Base-by-base conservation (phyloP, 2,888 invertebrate species). In the Drosophila barbarae region DNA sequence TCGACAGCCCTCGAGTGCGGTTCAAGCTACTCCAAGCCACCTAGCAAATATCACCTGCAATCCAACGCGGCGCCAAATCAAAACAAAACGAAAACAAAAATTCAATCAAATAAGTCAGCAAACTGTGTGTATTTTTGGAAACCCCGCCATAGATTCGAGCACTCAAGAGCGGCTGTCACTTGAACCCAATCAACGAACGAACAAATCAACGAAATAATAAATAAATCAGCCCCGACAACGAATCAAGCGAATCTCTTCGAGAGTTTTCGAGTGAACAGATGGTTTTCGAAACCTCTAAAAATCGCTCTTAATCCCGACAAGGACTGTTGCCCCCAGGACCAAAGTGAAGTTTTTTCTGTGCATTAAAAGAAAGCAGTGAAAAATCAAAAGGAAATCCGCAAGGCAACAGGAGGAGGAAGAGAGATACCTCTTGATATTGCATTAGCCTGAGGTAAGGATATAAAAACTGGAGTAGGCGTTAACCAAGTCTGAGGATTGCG, bases 131-230 rank as follows among this genome's bases (percentile, higher is more conserved):
- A 58, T 56, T 52, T 75, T 72, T 71, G 56, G 71, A 65, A 72
- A 58, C 64, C 50, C 57, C 47, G 61, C 21, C 34, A 44, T 49
- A 69, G 58, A 79, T 61, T 73, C 46, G 54, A 46, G 57, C 61
- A 32, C 50, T 44, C 46, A 44, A 50, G 59, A 58, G 69, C 69
- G 69, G 67, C 78, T 82, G 82, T 82, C 69, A 77, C 80, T 80
- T 77, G 72, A 80, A 77, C 72, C 80, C 77, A 82, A 83, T 80
- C 77, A 83, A 79, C 77, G 77, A 80, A 58, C 70, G 57, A 79
- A 47, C 46, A 47, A 32, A 74, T 41, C 44, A 75, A 77, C 81
- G 69, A 76, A 80, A 63, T 63, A 57, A 63, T 60, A 60, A 69
- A 47, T 51, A 26, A 26, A 23, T 23, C 54, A 60, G 32, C 41